phyloP scores from a whole-genome alignment of 2,797 vertebrate species.

The Serranus cabrilla region DNA sequence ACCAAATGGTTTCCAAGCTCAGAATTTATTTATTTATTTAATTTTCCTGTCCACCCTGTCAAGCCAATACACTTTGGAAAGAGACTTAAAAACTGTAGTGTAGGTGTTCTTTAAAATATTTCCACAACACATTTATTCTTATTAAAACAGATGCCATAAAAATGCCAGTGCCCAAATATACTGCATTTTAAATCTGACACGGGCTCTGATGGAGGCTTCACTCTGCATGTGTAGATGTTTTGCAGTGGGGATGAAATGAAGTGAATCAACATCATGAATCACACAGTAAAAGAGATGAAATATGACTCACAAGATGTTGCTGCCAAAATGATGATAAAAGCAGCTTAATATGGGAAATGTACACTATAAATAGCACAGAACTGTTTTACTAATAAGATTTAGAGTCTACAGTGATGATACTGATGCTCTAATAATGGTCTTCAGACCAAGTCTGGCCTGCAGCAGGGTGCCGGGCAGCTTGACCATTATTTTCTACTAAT shows the following conservation, averaged over 20 bases:
- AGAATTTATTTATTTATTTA: too few relatives aligned
- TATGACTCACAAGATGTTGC: background rate
- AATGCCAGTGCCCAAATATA: background rate
- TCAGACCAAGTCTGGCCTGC: too few relatives aligned
- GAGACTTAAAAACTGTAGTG: background rate
- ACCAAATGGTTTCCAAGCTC: background rate
- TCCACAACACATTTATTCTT: background rate
- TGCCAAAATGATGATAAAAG: background rate
- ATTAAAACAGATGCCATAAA: too few relatives aligned
- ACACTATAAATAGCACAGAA: background rate
- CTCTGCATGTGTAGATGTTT: background rate
- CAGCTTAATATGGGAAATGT: background rate
- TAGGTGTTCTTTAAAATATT: background rate
- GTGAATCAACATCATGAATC: constrained; percentile 1
- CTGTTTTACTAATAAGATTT: background rate
- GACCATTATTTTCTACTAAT: too few relatives aligned
- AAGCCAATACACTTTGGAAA: too few relatives aligned
- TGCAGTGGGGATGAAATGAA: background rate
- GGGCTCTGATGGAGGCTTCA: background rate
- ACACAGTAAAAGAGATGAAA: background rate
- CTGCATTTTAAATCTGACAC: background rate
- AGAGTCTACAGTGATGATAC: background rate
- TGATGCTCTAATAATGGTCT: background rate
- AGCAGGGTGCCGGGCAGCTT: too few relatives aligned
- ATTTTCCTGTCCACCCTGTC: background rate